Evolutionary conservation across 2,888 invertebrate genomes (phyloP), one percentile per base, ranked within the genome.

Genomic region (Julus scandinavius): DNA sequence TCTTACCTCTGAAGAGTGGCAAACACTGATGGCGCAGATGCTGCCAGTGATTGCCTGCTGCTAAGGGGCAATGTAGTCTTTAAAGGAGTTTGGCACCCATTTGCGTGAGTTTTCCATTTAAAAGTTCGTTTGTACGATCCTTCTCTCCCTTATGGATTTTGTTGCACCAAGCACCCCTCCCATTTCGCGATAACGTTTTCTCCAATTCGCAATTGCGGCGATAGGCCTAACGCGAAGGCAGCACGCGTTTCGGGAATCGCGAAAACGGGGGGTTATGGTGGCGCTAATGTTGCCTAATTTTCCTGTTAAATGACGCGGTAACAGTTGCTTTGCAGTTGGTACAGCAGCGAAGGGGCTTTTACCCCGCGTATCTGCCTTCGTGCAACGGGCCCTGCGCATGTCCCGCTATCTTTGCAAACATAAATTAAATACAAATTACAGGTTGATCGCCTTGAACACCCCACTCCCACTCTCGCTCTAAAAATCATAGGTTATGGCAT

Each of bases 231-330:
- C 63, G n/a, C 63, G 63, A 49, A 13, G 13, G 13, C 49, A 13
- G 6, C 6, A 49, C 6, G 29, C 29, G 29, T 29, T 29, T 29
- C 29, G 29, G 49, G 49, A 13, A 13, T 49, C 7, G 50, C 9
- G 50, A 2, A 20, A 7, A 7, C 4, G 72, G 20, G 72, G 29
- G 72, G 29, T 20, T 72, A 20, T 11, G 29, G 72, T 72, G 72
- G 72, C 29, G 29, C 72, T 72, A 72, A 72, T 72, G 72, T 29
- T 29, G 72, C 72, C 72, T 72, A 72, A 72, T 72, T 72, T 72
- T 72, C 72, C 29, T 72, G 72, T 72, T 72, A 72, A 72, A 72
- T 72, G 72, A 29, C 72, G 72, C 72, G 63, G n/a, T 63, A 63
- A 63, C 63, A 20, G 54, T 54, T 45, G 45, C 45, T 7, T 45